These are phyloP conservation scores for Acanthaster planci DNA, from an alignment of 35 echinoderm and acorn worm species.

Conservation along the genomic window DNA sequence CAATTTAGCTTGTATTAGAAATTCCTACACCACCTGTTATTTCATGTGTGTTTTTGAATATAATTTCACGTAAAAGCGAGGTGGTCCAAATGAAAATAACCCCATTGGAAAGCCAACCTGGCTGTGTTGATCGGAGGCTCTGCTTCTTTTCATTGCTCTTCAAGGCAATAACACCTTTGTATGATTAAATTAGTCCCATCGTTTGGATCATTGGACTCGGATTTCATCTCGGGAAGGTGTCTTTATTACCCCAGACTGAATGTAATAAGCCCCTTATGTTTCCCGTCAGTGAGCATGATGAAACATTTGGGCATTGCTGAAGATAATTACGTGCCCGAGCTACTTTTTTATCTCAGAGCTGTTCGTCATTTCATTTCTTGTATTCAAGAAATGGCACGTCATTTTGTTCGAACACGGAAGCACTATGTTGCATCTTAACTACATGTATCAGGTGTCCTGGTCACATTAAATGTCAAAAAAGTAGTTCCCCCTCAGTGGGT, in stretches of 20 bases:
- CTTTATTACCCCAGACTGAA: background rate
- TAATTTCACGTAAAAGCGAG: too few species aligned
- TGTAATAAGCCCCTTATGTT: background rate
- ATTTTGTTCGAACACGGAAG: conserved; percentile 1
- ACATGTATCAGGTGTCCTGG: conserved; percentile 1
- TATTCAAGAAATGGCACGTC: background rate
- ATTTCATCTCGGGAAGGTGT: background rate
- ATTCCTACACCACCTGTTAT: too few species aligned
- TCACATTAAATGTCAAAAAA: conserved; percentile 30
- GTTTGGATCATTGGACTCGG: background rate
- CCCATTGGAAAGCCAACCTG: too few species aligned
- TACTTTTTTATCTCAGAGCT: too few species aligned
- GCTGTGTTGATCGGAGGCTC: too few species aligned
- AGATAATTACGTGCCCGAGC: too few species aligned
- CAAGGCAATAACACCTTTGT: background rate
- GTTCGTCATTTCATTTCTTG: background rate
- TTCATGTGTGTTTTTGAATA: too few species aligned
- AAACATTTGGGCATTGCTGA: background rate
- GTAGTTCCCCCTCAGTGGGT: background rate
- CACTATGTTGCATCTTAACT: background rate
- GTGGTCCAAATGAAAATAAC: too few species aligned
- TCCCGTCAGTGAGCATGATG: background rate
- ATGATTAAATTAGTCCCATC: conserved; percentile 10
- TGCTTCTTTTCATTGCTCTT: background rate
- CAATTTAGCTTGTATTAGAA: too few species aligned